A percentile compares a stretch with the other conserved stretches of the same genome.
These are phyloP conservation scores for Leptinotarsa peninsularis DNA, from an alignment of 2,888 invertebrate genomes.

Conservation along the genomic window DNA sequence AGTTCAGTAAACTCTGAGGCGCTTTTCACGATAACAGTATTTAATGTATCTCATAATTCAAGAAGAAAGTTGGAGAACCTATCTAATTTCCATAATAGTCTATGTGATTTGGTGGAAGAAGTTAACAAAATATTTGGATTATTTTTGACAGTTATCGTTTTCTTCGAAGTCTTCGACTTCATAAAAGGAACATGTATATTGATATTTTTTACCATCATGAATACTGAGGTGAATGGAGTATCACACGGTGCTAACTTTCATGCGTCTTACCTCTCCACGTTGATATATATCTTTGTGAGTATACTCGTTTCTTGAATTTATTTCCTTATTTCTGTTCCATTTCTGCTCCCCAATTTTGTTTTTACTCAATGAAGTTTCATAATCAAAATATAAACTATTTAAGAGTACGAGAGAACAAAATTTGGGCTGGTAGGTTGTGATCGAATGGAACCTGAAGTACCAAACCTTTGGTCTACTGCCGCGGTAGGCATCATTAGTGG, in stretches of 20 bases:
- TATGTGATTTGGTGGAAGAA: background rate
- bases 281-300: background rate
- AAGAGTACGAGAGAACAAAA: no score
- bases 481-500: no score
- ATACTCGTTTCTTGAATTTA: background rate
- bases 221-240: background rate
- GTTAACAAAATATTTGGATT: background rate
- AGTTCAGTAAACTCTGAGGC: background rate
- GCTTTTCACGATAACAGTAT: background rate
- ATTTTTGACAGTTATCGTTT: background rate
- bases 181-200: background rate
- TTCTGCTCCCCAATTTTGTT: background rate
- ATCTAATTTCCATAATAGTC: background rate
- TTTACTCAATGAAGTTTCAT: background rate
- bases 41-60: background rate
- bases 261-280: background rate
- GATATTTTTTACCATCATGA: background rate
- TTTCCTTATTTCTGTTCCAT: background rate
- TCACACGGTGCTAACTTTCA: background rate
- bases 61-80: background rate
- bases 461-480: no score
- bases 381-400: no score
- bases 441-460: no score
- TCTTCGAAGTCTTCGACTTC: background rate
- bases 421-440: no score